A percentile compares a stretch with the other conserved stretches of the same genome.
phyloP scores from a whole-genome alignment of 2,113 vertebrate genomes.

The Nannospalax galili region DNA sequence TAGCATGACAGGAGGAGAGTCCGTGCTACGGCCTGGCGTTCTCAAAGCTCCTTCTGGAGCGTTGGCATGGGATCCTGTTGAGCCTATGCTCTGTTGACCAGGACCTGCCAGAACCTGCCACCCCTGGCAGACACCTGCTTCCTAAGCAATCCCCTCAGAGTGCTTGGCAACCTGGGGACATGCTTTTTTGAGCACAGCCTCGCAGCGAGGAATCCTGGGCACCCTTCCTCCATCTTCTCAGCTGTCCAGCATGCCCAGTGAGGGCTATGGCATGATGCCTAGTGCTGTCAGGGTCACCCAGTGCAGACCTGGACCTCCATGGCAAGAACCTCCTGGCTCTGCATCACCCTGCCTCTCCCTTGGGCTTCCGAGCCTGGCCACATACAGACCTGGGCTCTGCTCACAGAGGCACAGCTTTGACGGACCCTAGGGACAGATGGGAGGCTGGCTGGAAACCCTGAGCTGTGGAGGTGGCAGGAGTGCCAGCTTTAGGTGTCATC shows the following conservation, averaged over 20 bases:
- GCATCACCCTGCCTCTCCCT: neutral
- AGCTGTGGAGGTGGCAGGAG: neutral
- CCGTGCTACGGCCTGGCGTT: neutral
- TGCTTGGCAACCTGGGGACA: neutral
- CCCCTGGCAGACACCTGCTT: no score
- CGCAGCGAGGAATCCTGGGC: neutral
- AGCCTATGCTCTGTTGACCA: neutral
- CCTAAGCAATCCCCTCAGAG: neutral
- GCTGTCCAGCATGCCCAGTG: neutral
- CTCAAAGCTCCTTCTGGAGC: neutral
- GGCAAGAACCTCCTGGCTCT: fast-evolving
- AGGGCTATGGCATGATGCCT: neutral
- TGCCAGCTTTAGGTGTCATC: fast-evolving
- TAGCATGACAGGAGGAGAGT: neutral
- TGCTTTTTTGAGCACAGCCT: neutral
- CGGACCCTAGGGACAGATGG: fast-evolving
- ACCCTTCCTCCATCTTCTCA: neutral
- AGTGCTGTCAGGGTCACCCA: neutral
- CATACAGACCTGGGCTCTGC: fast-evolving
- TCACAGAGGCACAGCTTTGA: no score
- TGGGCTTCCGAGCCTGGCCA: fast-evolving
- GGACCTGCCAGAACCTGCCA: neutral
- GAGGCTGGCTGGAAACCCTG: neutral
- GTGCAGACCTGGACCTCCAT: neutral
- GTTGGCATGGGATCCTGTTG: neutral